Evolutionary conservation across 2,113 vertebrate genomes (phyloP).

Genomic region (Gallinago undulata): DNA sequence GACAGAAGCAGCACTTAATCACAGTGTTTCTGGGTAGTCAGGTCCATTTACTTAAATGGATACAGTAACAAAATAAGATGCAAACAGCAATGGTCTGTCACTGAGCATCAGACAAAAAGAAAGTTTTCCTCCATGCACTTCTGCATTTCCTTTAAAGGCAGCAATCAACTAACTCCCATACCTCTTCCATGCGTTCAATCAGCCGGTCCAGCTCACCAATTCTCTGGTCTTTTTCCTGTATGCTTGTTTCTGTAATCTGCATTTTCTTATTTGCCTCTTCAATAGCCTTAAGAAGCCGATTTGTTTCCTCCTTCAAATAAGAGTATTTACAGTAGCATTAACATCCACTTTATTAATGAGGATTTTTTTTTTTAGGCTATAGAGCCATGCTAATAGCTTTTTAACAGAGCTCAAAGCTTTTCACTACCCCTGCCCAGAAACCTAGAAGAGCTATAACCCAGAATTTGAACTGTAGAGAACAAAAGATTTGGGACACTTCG

Average conservation of each 20-base stretch:
- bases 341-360: neutral
- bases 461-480: neutral
- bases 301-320: conserved; percentile 84
- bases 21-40: neutral
- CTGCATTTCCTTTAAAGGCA: neutral
- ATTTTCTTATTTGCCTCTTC: conserved; percentile 90
- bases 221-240: conserved; percentile 88
- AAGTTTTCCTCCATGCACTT: neutral
- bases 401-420: neutral
- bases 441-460: neutral
- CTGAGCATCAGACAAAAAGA: neutral
- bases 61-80: neutral
- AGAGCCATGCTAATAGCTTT: neutral
- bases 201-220: conserved; percentile 89
- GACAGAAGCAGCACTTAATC: neutral
- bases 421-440: neutral
- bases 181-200: conserved; percentile 91
- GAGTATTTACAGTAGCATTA: neutral
- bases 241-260: conserved; percentile 81
- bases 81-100: neutral
- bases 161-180: conserved; percentile 10
- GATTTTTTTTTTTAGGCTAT: neutral
- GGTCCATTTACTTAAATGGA: neutral
- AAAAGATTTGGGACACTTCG: neutral
- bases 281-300: conserved; percentile 86